phyloP scores from a whole-genome alignment of 2,797 vertebrate genomes.

The Muraenolepis orangiensis region DNA sequence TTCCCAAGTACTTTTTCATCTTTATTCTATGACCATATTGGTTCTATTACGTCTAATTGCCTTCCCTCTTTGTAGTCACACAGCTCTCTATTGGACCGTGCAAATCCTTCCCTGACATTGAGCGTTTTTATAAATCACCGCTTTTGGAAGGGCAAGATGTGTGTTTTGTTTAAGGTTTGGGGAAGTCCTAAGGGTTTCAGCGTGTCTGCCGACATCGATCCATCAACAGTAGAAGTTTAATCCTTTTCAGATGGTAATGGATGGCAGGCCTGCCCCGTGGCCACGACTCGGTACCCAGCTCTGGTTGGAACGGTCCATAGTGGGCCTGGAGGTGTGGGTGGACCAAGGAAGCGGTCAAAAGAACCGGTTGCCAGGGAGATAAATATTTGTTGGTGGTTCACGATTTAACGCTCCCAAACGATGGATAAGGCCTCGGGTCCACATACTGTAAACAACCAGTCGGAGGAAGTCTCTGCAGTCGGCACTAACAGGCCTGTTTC shows the following conservation, averaged over 20 bases:
- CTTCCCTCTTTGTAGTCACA: constrained; percentile 7
- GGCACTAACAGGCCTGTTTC: constrained; percentile 20
- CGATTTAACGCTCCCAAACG: constrained; percentile 33
- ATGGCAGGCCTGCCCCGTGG: constrained; percentile 30
- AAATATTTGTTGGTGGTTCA: constrained; percentile 48
- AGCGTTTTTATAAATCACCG: constrained; percentile 15
- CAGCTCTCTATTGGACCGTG: constrained; percentile 3
- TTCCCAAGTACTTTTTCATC: not conserved
- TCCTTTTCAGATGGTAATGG: constrained; percentile 36
- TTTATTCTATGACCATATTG: constrained; percentile 4
- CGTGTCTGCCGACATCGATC: constrained; percentile 28
- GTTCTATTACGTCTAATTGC: constrained; percentile 4
- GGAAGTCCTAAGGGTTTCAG: constrained; percentile 29
- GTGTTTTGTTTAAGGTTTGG: constrained; percentile 2
- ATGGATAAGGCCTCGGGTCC: constrained; percentile 25
- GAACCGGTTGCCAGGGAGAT: constrained; percentile 43
- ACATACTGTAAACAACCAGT: constrained; percentile 32
- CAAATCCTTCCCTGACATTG: constrained; percentile 13
- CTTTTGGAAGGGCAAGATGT: constrained; percentile 14
- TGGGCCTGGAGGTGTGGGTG: constrained; percentile 30
- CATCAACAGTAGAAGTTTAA: constrained; percentile 30
- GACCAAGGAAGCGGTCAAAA: constrained; percentile 26
- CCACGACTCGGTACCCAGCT: constrained; percentile 17
- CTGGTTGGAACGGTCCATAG: constrained; percentile 18
- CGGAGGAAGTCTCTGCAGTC: constrained; percentile 18